Evolutionary conservation across 2,888 invertebrate species (phyloP), one percentile per base, ranked within the genome.

Genomic region (Matsumyia berberina): DNA sequence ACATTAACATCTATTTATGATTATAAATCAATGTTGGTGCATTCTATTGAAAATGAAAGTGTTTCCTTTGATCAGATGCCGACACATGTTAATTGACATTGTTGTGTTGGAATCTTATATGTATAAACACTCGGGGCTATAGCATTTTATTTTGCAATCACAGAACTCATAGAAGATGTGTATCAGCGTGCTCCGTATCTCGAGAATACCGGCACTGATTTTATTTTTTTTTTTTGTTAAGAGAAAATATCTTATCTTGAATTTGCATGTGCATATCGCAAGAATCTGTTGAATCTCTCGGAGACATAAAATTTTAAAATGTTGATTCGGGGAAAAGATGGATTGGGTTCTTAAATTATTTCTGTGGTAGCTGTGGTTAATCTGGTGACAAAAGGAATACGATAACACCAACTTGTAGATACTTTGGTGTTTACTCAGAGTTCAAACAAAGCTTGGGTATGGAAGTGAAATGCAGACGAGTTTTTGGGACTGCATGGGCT

Each of bases 41-140:
- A 24, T 11, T 11, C 11, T 46, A 46, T 24, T 46, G 46, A 19
- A 46, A 46, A n/a, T 5, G 11, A 46, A 24, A 24, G 24, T 12
- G n/a, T 24, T 11, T 11, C 1, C 46, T 46, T 46, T 46, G 46
- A 11, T 11, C 46, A 46, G 46, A 46, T 46, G 46, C 46, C 46
- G 46, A 46, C 15, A 11, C 5, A 46, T 46, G n/a, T n/a, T n/a
- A 24, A 46, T 46, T 44, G 17, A 17, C 44, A 44, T 42, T 15
- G 42, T 15, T 15, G n/a, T n/a, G n/a, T n/a, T n/a, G 7, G 15
- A 15, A 42, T 42, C 15, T 15, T 6, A 12, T 3, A 39, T 39
- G 4, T 12, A n/a, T n/a, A n/a, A n/a, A n/a, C n/a, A n/a, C n/a
- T n/a, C n/a, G n/a, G n/a, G n/a, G n/a, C n/a, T n/a, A n/a, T n/a